phyloP scores from a whole-genome alignment of 2,797 vertebrate genomes.

The Bradypodion ventrale region DNA sequence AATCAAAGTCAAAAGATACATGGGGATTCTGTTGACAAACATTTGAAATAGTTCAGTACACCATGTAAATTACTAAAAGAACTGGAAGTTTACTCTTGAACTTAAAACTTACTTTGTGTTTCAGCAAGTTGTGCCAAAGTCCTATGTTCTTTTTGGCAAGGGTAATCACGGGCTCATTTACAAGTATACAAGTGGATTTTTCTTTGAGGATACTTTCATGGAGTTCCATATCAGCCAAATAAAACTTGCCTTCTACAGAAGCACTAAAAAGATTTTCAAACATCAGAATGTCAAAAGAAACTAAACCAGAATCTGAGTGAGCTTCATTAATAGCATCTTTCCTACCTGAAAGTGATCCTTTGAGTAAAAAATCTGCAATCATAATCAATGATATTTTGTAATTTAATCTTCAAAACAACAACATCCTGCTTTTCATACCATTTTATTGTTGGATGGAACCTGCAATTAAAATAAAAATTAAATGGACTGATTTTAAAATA shows the following conservation, averaged over 20 bases:
- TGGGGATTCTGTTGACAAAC: slow-evolving; percentile 72
- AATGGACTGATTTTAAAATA: neutral
- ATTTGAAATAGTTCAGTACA: neutral
- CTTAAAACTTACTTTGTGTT: slow-evolving; percentile 64
- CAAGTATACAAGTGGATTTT: slow-evolving; percentile 62
- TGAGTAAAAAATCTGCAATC: slow-evolving; percentile 70
- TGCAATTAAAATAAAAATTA: slow-evolving; percentile 41
- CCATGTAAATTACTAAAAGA: rapidly evolving
- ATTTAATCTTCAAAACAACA: slow-evolving; percentile 70
- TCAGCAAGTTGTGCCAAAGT: slow-evolving; percentile 70
- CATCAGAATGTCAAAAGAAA: neutral
- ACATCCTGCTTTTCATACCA: slow-evolving; percentile 76
- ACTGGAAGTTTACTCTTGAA: neutral
- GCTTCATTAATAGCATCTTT: neutral
- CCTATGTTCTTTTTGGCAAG: slow-evolving; percentile 68
- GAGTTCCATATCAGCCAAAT: slow-evolving; percentile 75
- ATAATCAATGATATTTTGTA: slow-evolving; percentile 53
- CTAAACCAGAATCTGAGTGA: neutral
- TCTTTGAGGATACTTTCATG: slow-evolving; percentile 61
- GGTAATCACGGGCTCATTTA: slow-evolving; percentile 63
- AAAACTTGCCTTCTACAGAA: slow-evolving; percentile 70
- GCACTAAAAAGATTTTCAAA: slow-evolving; percentile 63
- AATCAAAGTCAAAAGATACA: slow-evolving; percentile 76
- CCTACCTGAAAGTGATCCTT: slow-evolving; percentile 78
- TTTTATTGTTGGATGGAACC: slow-evolving; percentile 74